Conservation (phyloP, 2,113 vertebrate species). For the Nematolebias whitei region DNA sequence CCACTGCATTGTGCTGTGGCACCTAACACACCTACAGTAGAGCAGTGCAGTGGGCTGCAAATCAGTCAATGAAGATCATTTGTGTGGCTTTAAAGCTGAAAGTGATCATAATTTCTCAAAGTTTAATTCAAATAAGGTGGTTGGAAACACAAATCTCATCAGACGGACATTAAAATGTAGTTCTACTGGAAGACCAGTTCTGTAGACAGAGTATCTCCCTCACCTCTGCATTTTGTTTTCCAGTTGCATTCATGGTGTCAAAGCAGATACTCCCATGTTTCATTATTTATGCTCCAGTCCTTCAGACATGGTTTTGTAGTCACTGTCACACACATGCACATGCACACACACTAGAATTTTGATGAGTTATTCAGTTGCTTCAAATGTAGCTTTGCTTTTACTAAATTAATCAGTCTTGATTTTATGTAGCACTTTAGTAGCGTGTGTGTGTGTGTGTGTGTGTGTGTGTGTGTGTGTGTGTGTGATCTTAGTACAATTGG, state of each 20-base stretch:
- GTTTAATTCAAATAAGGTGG: too few species aligned
- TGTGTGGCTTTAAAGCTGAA: not conserved
- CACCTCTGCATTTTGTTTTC: conserved; percentile 24
- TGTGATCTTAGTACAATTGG: not conserved
- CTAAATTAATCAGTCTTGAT: conserved; percentile 7
- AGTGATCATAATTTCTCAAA: not conserved
- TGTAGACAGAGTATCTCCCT: not conserved
- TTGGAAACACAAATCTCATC: too few species aligned
- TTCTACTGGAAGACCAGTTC: not conserved
- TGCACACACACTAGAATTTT: not conserved
- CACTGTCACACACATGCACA: not conserved
- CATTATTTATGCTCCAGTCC: conserved; percentile 25
- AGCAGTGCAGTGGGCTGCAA: too few species aligned
- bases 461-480: not conserved
- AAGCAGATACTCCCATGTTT: conserved; percentile 21
- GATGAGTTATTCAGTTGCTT: conserved; percentile 23
- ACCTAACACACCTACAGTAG: not conserved
- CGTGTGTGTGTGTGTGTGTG: conserved; percentile 4
- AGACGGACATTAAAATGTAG: too few species aligned
- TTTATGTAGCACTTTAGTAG: not conserved
- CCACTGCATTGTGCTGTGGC: not conserved
- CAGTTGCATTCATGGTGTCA: conserved; percentile 24
- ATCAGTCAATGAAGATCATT: not conserved
- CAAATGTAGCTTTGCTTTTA: conserved; percentile 32
- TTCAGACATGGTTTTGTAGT: not conserved